Conservation (phyloP, 2,797 vertebrate genomes). For the Rhinatrema bivittatum region DNA sequence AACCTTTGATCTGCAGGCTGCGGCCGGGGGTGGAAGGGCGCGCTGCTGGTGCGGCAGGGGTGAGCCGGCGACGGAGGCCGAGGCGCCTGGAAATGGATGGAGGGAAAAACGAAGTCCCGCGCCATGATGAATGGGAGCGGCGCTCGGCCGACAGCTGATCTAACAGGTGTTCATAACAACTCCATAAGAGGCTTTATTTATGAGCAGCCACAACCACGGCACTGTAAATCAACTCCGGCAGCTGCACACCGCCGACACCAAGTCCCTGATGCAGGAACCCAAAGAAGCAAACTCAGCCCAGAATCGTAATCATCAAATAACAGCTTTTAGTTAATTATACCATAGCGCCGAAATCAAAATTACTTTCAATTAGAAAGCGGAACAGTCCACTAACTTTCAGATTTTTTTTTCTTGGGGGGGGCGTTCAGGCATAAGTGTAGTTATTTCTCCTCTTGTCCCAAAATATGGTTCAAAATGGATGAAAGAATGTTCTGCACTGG, state of each 20-base stretch:
- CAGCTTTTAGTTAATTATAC: constrained; percentile 53
- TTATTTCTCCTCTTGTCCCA: background rate
- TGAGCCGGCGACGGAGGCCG: constrained; percentile 74
- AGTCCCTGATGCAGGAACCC: constrained; percentile 66
- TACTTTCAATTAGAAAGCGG: constrained; percentile 47
- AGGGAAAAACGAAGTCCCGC: constrained; percentile 82
- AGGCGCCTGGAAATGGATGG: constrained; percentile 75
- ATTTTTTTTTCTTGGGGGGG: no score
- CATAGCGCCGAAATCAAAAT: constrained; percentile 52
- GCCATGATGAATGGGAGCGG: constrained; percentile 95
- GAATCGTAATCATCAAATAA: constrained; percentile 87
- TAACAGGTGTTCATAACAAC: constrained; percentile 95
- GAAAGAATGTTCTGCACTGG: background rate
- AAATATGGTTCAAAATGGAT: background rate
- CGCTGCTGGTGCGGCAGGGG: constrained; percentile 75
- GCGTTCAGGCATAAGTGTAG: constrained; percentile 22
- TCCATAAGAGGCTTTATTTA: constrained; percentile 93
- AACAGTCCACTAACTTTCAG: constrained; percentile 41
- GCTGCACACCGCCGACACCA: constrained; percentile 65
- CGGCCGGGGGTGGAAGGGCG: constrained; percentile 69
- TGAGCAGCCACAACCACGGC: constrained; percentile 86
- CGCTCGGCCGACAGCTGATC: constrained; percentile 90
- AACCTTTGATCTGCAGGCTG: constrained; percentile 84
- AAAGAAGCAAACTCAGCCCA: constrained; percentile 72
- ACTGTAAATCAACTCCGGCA: constrained; percentile 74